These are phyloP conservation scores for Notocelia uddmanniana DNA, from an alignment of 2,888 invertebrate genomes.

Conservation along the genomic window DNA sequence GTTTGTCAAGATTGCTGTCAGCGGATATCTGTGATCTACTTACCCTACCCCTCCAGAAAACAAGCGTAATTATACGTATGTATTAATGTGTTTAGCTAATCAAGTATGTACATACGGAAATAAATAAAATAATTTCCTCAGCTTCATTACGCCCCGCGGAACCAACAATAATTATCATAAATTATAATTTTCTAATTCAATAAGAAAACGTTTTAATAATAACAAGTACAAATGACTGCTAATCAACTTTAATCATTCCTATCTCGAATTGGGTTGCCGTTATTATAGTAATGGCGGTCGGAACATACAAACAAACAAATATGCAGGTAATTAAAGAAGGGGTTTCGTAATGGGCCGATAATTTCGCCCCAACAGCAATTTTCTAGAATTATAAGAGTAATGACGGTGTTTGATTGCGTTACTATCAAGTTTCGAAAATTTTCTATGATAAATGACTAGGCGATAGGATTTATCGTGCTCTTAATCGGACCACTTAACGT, in stretches of 20 bases:
- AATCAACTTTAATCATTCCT: conserved; percentile 47
- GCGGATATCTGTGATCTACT: too few relatives aligned
- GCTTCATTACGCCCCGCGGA: conserved; percentile 1
- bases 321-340: conserved; percentile 46
- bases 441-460: conserved; percentile 43
- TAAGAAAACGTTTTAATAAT: conserved; percentile 45
- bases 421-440: conserved; percentile 42
- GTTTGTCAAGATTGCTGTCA: too few relatives aligned
- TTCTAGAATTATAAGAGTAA: conserved; percentile 47
- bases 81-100: neutral
- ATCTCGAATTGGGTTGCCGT: conserved; percentile 45
- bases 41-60: too few relatives aligned
- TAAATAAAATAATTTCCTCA: conserved; percentile 7
- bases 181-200: conserved; percentile 34
- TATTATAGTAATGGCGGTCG: conserved; percentile 44
- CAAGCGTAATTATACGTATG: neutral
- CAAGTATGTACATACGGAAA: neutral
- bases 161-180: conserved; percentile 26
- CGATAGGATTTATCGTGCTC: conserved; percentile 41
- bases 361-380: conserved; percentile 44
- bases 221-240: conserved; percentile 45
- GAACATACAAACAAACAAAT: conserved; percentile 46
- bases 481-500: conserved; percentile 43
- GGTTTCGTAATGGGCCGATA: conserved; percentile 46
- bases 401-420: conserved; percentile 43